Evolutionary conservation across 2,888 invertebrate species (phyloP).

Genomic region (Adelognathus sp.): DNA sequence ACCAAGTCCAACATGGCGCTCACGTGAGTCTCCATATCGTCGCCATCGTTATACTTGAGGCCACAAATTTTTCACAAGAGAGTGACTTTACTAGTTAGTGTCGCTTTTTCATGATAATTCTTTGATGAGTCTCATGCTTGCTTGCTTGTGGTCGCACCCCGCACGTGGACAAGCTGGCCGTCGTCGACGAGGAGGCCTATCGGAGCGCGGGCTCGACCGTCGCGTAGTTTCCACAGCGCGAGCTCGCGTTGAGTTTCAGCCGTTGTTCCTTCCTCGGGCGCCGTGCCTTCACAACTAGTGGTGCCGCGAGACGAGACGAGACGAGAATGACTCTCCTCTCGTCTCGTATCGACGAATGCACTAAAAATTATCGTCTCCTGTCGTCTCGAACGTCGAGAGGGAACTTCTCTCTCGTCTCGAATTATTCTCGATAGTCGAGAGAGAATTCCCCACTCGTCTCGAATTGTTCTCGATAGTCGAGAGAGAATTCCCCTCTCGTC

Average conservation of each 20-base stretch:
- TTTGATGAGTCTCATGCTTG: constrained; percentile 43
- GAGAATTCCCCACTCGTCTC: no score
- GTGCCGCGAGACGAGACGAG: no score
- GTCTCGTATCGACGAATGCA: no score
- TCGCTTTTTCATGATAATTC: constrained; percentile 34
- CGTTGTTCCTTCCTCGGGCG: constrained; percentile 4
- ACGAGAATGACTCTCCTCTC: no score
- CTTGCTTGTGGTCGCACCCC: constrained; percentile 19
- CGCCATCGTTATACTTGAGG: constrained; percentile 33
- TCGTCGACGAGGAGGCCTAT: constrained; percentile 55
- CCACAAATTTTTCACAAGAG: constrained; percentile 43
- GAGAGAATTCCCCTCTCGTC: no score
- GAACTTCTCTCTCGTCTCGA: no score
- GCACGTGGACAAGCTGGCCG: constrained; percentile 46
- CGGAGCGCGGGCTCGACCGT: constrained; percentile 57
- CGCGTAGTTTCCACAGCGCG: constrained; percentile 54
- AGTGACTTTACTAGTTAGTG: constrained; percentile 46
- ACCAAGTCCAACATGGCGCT: constrained; percentile 48
- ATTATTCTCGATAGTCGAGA: no score
- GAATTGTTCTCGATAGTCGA: no score
- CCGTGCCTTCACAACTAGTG: no score
- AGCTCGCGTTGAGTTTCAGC: constrained; percentile 46
- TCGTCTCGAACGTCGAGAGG: no score
- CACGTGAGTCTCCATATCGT: constrained; percentile 57
- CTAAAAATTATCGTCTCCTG: no score